Evolutionary conservation across 2,888 invertebrate genomes (phyloP), one percentile per base, ranked within the genome.

Genomic region (Eupithecia inturbata): DNA sequence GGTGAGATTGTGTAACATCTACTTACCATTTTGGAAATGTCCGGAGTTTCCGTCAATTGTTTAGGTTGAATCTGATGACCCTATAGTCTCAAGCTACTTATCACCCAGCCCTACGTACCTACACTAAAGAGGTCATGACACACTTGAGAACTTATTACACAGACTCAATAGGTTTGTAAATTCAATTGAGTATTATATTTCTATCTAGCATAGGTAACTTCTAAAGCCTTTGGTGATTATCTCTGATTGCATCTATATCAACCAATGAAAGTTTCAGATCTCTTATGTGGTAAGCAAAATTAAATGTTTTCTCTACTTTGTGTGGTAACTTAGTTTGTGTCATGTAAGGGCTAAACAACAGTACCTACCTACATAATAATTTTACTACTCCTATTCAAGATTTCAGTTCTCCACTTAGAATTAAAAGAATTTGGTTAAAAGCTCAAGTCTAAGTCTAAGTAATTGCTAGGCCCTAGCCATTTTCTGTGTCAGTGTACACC

Each of bases 1-100:
- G 91, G 93, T 93, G 84, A 75, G 81, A 82, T 86, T 86, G 85
- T 86, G 84, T 85, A 86, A 84, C 73, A 75, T 57, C 26, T 57
- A 53, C 49, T 63, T 71, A 53, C 76, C 62, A 57, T 67, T 78
- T 74, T 77, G 70, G 72, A 76, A 80, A 79, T 72, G 72, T 70
- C 45, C 72, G 70, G 72, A 71, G 60, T 72, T 70, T 73, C 39
- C 66, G 60, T 64, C 67, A 36, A 68, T 62, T 64, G 45, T 74
- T 74, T 10, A 72, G 62, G 82, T 57, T 62, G 36, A 68, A 57
- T 71, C 67, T 62, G 71, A 67, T 76, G 31, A 69, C 36, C 67
- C 39, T 41, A 3, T 36, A 49, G 12, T 71, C 33, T 31, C 45
- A 49, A 71, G 53, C 63, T 10, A 31, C 33, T 57, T 39, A 53